Evolutionary conservation across 2,113 vertebrate species (phyloP), one percentile per base, ranked within the genome.

Genomic region (Oryzias curvinotus): DNA sequence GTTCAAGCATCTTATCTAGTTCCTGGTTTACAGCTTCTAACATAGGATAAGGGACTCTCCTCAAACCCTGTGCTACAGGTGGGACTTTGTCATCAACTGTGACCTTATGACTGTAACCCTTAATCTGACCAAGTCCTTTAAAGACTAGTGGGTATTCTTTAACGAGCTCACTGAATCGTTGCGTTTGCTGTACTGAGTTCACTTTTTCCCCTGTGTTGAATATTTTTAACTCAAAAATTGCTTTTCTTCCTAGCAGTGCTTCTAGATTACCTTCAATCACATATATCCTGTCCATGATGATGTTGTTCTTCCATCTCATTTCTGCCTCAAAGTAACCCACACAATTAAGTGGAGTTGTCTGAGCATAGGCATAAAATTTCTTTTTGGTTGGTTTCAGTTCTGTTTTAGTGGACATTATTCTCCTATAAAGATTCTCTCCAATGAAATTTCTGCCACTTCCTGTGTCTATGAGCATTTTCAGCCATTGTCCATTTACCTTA

Each of bases 261-360:
- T 44, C 28, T 18, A 57, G 10, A 14, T 44, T 43, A 4, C 5
- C 21, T 21, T 21, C 21, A 21, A 21, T 21, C 21, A 23, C 21
- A 23, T 23, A 23, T 3, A 23, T 23, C 5, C 21, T 56, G 21
- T 23, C 21, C 21, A 23, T 23, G 21, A 23, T 23, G 2, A 23
- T 23, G 21, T 23, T 23, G 21, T 41, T 13, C 18, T 41, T 36
- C 30, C 17, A 41, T 4, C 17, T 55, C 17, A 55, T 55, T 55
- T 41, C 10, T 18, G 16, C 52, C 17, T 55, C 52, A 55, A 54
- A 54, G 4, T 42, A 19, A 41, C 17, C 52, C 6, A 36, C 17
- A 41, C 30, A 41, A 41, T 42, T 41, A 41, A 55, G 52, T 55
- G 52, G 28, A 55, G 52, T 42, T n/a, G 26, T 54, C n/a, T 54